Evolutionary conservation across 2,888 invertebrate species (phyloP), one percentile per base, ranked within the genome.

Genomic region (Drosophila parthenogenetica): DNA sequence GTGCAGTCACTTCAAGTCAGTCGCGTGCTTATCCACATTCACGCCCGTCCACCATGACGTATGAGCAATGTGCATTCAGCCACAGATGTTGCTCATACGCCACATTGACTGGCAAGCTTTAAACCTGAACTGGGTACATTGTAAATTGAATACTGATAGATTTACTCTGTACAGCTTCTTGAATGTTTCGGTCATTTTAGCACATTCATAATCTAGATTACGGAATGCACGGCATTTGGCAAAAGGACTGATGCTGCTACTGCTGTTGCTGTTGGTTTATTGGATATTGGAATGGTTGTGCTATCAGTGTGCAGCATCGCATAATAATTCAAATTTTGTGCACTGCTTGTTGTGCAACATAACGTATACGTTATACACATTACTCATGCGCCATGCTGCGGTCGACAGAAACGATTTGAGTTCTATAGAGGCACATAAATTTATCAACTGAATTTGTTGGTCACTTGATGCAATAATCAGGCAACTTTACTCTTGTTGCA

Each of bases 381-480:
- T 60, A 77, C 65, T 65, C 84, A 77, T 69, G 63, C 63, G 81
- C 51, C 54, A 57, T 37, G 51, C 37, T 40, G 51, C 17, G 50
- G 39, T 50, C 19, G n/a, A 42, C 35, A 43, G 51, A 29, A 43
- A 45, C 49, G 19, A 50, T 43, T 29, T 17, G 42, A 49, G 51
- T 19, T 40, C 46, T n/a, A 17, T 45, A 29, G 59, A 61, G 46
- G 35, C 66, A 60, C 62, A 71, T 81, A 81, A 81, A 87, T 81
- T 70, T 73, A 75, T 78, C 72, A 81, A 17, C 37, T 43, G 14
- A 53, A 35, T 63, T 37, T 42, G 54, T 22, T 49, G 82, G 83
- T 79, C 88, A 72, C 69, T 86, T 79, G 77, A 86, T 88, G 86
- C 74, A 77, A 74, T 87, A 85, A 87, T 83, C 77, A 82, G 86